These are phyloP conservation scores for Orthonevra nobilis DNA, from an alignment of 2,888 invertebrate genomes.

Conservation along the genomic window DNA sequence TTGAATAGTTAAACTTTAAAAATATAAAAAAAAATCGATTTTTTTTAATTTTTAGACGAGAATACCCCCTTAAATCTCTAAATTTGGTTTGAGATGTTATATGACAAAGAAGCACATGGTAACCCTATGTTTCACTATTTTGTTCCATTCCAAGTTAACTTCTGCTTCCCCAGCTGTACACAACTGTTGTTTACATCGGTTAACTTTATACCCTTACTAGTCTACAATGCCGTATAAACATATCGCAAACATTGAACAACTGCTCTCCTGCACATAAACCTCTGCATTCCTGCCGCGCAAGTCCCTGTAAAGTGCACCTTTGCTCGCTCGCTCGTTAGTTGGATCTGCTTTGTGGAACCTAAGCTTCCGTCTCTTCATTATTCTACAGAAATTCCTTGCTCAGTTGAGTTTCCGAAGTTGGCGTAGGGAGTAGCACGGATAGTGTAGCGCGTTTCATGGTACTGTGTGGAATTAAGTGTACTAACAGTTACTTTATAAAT, in stretches of 20 bases:
- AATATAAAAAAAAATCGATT: too few relatives aligned
- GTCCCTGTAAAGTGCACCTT: too few relatives aligned
- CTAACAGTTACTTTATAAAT: slow-evolving; percentile 58
- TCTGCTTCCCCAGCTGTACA: slow-evolving; percentile 12
- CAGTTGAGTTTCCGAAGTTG: slow-evolving; percentile 72
- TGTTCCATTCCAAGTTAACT: slow-evolving; percentile 33
- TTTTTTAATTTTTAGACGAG: too few relatives aligned
- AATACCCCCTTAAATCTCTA: too few relatives aligned
- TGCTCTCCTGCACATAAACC: slow-evolving; percentile 43
- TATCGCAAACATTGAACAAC: neutral
- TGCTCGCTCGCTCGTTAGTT: too few relatives aligned
- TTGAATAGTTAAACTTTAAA: too few relatives aligned
- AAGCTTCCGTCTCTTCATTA: slow-evolving; percentile 51
- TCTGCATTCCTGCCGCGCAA: too few relatives aligned
- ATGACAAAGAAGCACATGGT: too few relatives aligned
- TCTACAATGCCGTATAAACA: slow-evolving; percentile 40
- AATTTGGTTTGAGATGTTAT: too few relatives aligned
- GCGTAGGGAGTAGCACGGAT: slow-evolving; percentile 52
- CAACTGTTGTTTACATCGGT: slow-evolving; percentile 66
- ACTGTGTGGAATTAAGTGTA: slow-evolving; percentile 41
- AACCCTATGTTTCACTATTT: slow-evolving; percentile 19
- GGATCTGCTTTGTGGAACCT: slow-evolving; percentile 51
- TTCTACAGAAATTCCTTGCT: slow-evolving; percentile 42
- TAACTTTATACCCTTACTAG: too few relatives aligned
- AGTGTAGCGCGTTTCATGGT: slow-evolving; percentile 32